Evolutionary conservation across 2,113 vertebrate species (phyloP), one percentile per base, ranked within the genome.

Genomic region (Chauna torquata): DNA sequence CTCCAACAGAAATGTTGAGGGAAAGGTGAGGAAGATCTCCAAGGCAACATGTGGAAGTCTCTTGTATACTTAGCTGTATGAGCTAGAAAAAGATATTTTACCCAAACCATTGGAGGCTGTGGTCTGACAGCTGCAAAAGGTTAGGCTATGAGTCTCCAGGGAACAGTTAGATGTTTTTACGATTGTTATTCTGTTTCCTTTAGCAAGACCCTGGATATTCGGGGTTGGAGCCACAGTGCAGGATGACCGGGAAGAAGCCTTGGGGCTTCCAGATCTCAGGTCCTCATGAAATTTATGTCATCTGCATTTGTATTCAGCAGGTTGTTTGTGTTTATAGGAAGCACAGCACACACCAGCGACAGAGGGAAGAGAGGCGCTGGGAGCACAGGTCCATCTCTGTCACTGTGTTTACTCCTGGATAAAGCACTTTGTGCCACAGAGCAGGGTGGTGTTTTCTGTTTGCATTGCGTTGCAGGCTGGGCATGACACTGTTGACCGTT

Each of bases 171-270:
- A 91, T 88, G 66, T 36, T 88, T 75, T 75, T 88, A 66, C 1
- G 6, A 42, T 82, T 86, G 81, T 75, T 86, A 32, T 79, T 96
- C 79, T 77, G 16, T 84, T 92, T 87, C 86, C 79, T 88, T 86
- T 82, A 96, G 91, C 47, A 40, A 89, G 66, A 69, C 84, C 45
- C 32, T 36, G 70, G 78, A 13, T 42, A 18, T 64, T 44, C 6
- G 2, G 65, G 65, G 44, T 45, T 55, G 65, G 58, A 90, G 79
- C 54, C 1, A 2, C 38, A 38, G 69, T 10, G 1, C 23, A 6
- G 80, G 55, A 44, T 25, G 59, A 34, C 38, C 45, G 28, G 55
- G 70, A 62, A 34, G 70, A 69, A 91, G 70, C 70, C 30, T 74
- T 58, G n/a, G 75, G 40, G 50, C 66, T 2, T 44, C 65, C 65